Percentiles rank a stretch among this genome's conserved stretches.
Evolutionary conservation across 1,140 invertebrate species (phyloP).

Genomic region (Papilio glaucus): DNA sequence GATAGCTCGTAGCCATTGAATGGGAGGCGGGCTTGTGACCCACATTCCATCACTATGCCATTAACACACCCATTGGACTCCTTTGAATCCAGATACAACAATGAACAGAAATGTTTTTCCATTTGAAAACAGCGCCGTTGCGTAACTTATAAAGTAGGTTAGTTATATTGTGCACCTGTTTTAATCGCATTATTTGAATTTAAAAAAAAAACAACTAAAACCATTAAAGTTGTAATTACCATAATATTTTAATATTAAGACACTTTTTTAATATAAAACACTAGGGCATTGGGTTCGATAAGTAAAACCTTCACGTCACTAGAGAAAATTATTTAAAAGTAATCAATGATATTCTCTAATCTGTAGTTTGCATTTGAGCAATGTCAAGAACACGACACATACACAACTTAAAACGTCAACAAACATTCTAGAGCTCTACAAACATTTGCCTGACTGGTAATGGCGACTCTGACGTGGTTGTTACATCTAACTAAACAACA

Average conservation of each 20-base stretch:
- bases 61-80: slow-evolving; percentile 35
- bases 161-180: slow-evolving; percentile 12
- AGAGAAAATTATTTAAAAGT: too few relatives aligned
- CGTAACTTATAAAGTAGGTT: slow-evolving; percentile 25
- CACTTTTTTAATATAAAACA: too few relatives aligned
- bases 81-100: slow-evolving; percentile 36
- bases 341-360: background rate
- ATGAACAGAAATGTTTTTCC: slow-evolving; percentile 35
- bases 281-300: too few relatives aligned
- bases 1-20: slow-evolving; percentile 21
- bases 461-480: background rate
- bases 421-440: slow-evolving; percentile 19
- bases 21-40: slow-evolving; percentile 33
- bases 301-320: too few relatives aligned
- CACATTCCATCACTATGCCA: slow-evolving; percentile 34
- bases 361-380: background rate
- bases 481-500: background rate
- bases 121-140: slow-evolving; percentile 23
- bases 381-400: background rate
- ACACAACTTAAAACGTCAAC: slow-evolving; percentile 7
- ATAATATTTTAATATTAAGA: too few relatives aligned
- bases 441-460: background rate
- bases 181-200: background rate
- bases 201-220: too few relatives aligned
- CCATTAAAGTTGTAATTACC: too few relatives aligned